Evolutionary conservation across 2,888 invertebrate genomes (phyloP).

Genomic region (Resseliella maxima): DNA sequence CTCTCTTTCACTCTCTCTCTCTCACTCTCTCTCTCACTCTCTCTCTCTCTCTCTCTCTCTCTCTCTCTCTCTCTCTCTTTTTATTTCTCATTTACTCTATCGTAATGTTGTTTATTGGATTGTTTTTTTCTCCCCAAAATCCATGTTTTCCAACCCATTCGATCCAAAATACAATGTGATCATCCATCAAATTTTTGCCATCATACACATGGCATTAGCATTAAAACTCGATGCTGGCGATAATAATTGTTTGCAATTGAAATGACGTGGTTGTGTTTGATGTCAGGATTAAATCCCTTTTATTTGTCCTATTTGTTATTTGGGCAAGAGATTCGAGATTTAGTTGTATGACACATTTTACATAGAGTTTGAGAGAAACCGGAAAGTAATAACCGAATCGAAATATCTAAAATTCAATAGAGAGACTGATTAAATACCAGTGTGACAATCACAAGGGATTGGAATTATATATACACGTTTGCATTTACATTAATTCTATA

Average conservation of each 20-base stretch:
- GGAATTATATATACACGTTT: slow-evolving; percentile 19
- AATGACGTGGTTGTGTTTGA: background rate
- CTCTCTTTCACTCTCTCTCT: no score
- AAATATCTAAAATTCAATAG: background rate
- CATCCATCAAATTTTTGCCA: background rate
- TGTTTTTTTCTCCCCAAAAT: no score
- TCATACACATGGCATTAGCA: slow-evolving; percentile 1
- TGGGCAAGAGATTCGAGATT: slow-evolving; percentile 7
- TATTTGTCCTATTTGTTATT: slow-evolving; percentile 2
- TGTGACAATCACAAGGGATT: background rate
- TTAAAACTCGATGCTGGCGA: background rate
- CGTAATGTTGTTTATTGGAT: no score
- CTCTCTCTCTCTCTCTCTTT: no score
- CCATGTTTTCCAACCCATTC: no score
- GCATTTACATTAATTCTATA: background rate
- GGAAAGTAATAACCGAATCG: slow-evolving; percentile 5
- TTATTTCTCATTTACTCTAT: no score
- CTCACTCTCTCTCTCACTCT: no score
- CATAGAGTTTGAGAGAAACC: background rate
- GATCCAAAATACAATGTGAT: no score
- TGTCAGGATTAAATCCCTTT: slow-evolving; percentile 36
- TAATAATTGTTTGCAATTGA: background rate
- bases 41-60: no score
- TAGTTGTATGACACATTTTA: background rate
- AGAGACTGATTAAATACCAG: slow-evolving; percentile 32